Evolutionary conservation across 1,140 invertebrate genomes (phyloP), one percentile per base, ranked within the genome.

Genomic region (Forficula auricularia): DNA sequence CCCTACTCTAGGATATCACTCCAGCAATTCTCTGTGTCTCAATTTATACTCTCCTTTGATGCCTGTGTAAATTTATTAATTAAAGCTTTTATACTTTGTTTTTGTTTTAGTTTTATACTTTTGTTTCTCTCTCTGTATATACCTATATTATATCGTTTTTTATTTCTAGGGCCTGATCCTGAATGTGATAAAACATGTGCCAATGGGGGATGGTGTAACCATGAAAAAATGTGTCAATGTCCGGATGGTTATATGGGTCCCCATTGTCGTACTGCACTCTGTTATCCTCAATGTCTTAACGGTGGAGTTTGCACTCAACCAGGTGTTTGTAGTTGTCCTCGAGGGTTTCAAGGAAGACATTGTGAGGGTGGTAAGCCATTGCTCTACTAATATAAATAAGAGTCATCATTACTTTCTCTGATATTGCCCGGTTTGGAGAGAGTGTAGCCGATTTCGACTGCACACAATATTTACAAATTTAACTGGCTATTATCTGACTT

Each of bases 261-360:
- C 46, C 79, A 87, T 57, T 91, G 86, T 51, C 72, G 79, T 52
- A 85, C 79, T 46, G 85, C 86, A 15, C 66, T 91, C 3, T 92
- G 88, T 55, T 91, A 89, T 66, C 86, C 88, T 30, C 79, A 84
- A 54, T 91, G 88, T 55, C 78, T 89, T 73, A 90, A 91, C 59
- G 85, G 85, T 2, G 88, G 87, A 1, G 84, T 78, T 53, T 91
- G 88, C 57, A 82, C 82, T 19, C 79, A 82, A 10, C 87, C 86
- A 8, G 86, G 85, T 8, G 64, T 81, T 0, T 92, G 87, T 57
- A 80, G 77, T 38, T 92, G 87, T 59, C 80, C 80, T 14, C 68
- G 74, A 19, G 86, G 86, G 16, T 92, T 85, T 65, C 84, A 89
- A 63, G 87, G 87, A 33, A 67, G 79, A n/a, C 80, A 88, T 54